A percentile compares a stretch with the other conserved stretches of the same genome.
Evolutionary conservation across 2,113 vertebrate species (phyloP).

Genomic region (Sinocyclocheilus anophthalmus): DNA sequence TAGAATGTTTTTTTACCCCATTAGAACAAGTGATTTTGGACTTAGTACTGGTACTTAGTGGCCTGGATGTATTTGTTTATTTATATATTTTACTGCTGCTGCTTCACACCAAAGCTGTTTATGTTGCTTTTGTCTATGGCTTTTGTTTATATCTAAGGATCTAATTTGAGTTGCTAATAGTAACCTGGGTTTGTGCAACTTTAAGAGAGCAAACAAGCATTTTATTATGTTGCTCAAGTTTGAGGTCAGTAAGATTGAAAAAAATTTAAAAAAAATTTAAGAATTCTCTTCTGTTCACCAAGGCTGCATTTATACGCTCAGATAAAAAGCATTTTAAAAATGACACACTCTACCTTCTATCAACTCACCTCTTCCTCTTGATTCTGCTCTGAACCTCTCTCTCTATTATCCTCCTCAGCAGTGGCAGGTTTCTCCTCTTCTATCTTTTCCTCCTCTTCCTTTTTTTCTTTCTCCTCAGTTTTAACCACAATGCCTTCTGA

Average conservation of each 20-base stretch:
- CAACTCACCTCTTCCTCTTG: constrained; percentile 36
- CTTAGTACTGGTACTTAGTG: not conserved
- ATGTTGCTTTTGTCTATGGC: not conserved
- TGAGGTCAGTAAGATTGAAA: too few relatives aligned
- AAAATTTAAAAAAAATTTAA: too few relatives aligned
- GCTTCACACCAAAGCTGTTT: not conserved
- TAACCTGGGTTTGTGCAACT: not conserved
- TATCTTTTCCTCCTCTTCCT: constrained; percentile 9
- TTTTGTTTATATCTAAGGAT: not conserved
- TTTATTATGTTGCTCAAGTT: too few relatives aligned
- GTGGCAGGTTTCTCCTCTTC: constrained; percentile 23
- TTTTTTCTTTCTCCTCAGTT: not conserved
- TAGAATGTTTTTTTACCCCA: too few relatives aligned
- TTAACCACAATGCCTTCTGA: not conserved
- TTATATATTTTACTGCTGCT: not conserved
- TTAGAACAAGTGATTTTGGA: not conserved
- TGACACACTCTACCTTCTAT: not conserved
- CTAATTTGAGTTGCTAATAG: not conserved
- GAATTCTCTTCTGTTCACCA: too few relatives aligned
- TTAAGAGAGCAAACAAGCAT: not conserved
- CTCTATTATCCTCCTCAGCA: constrained; percentile 32
- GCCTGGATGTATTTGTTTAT: not conserved
- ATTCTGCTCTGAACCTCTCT: constrained; percentile 35
- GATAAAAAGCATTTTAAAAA: not conserved
- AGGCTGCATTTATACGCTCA: not conserved